Percentiles rank a stretch among this genome's conserved stretches.
phyloP scores from a whole-genome alignment of 2,888 invertebrate species.

The Gari tellinella region DNA sequence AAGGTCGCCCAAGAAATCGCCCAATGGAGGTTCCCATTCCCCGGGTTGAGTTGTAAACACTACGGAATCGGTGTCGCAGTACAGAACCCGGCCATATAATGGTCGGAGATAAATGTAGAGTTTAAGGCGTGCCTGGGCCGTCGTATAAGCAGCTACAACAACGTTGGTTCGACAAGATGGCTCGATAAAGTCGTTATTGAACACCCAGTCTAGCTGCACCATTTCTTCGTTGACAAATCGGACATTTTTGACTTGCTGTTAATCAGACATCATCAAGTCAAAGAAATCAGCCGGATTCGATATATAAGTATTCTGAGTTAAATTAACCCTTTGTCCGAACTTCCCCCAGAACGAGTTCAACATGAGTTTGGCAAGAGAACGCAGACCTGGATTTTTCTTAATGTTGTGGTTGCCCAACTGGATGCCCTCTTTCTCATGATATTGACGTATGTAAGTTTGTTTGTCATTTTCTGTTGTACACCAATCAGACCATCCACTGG shows the following conservation, averaged over 20 bases:
- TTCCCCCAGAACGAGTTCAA: slow-evolving; percentile 31
- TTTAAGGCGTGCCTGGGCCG: slow-evolving; percentile 44
- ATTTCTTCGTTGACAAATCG: slow-evolving; percentile 22
- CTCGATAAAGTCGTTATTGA: slow-evolving; percentile 29
- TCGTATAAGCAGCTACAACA: slow-evolving; percentile 38
- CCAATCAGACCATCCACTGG: slow-evolving; percentile 67
- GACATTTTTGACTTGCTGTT: slow-evolving; percentile 18
- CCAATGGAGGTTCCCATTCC: slow-evolving; percentile 61
- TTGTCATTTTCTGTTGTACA: slow-evolving; percentile 54
- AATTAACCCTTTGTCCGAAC: slow-evolving; percentile 24
- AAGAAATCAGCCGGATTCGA: slow-evolving; percentile 16
- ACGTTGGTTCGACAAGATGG: slow-evolving; percentile 30
- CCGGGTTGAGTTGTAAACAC: slow-evolving; percentile 16
- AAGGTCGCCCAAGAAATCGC: slow-evolving; percentile 79
- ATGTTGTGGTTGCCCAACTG: slow-evolving; percentile 17
- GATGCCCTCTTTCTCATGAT: slow-evolving; percentile 28
- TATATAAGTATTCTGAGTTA: slow-evolving; percentile 4
- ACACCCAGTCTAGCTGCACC: slow-evolving; percentile 22
- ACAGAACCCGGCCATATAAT: slow-evolving; percentile 16
- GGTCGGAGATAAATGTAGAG: slow-evolving; percentile 29
- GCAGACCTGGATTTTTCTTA: slow-evolving; percentile 26
- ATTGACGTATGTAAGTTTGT: slow-evolving; percentile 58
- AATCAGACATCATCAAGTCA: slow-evolving; percentile 24
- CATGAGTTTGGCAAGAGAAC: slow-evolving; percentile 29
- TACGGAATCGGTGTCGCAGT: slow-evolving; percentile 31